Percentiles rank a stretch among this genome's conserved stretches.
Conservation (phyloP, 2,888 invertebrate genomes). For the Panzeria rudis region DNA sequence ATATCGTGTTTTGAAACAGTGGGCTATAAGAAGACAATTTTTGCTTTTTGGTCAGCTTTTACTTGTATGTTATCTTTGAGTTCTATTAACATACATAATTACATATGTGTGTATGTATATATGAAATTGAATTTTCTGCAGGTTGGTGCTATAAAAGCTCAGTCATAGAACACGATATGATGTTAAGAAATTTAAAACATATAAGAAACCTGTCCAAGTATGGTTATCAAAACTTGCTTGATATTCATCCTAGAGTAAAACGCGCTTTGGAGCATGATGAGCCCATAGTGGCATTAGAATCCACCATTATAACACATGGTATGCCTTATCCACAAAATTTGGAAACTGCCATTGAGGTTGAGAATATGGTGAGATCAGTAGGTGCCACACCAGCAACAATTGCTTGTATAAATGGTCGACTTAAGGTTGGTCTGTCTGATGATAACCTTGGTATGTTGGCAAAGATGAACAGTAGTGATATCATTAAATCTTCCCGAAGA, state of each 20-base stretch:
- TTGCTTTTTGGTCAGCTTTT: too few species aligned
- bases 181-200: conserved; percentile 37
- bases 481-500: conserved; percentile 93
- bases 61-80: too few species aligned
- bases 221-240: conserved; percentile 75
- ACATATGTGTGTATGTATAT: too few species aligned
- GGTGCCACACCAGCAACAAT: conserved; percentile 96
- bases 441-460: conserved; percentile 88
- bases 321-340: conserved; percentile 97
- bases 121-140: too few species aligned
- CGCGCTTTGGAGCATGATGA: conserved; percentile 86
- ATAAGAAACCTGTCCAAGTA: background rate
- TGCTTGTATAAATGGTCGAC: conserved; percentile 92
- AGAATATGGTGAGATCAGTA: conserved; percentile 89
- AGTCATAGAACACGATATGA: conserved; percentile 23
- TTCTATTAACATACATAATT: too few species aligned
- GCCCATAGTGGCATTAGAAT: conserved; percentile 97
- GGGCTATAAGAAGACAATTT: too few species aligned
- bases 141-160: background rate
- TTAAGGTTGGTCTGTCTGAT: conserved; percentile 90
- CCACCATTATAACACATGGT: conserved; percentile 99
- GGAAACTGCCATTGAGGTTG: conserved; percentile 86
- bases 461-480: conserved; percentile 76
- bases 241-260: conserved; percentile 87
- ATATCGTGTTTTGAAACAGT: too few species aligned